Evolutionary conservation across 53 echinoderm and acorn worm genomes (phyloP).

Genomic region (Temnopleurus reevesii): DNA sequence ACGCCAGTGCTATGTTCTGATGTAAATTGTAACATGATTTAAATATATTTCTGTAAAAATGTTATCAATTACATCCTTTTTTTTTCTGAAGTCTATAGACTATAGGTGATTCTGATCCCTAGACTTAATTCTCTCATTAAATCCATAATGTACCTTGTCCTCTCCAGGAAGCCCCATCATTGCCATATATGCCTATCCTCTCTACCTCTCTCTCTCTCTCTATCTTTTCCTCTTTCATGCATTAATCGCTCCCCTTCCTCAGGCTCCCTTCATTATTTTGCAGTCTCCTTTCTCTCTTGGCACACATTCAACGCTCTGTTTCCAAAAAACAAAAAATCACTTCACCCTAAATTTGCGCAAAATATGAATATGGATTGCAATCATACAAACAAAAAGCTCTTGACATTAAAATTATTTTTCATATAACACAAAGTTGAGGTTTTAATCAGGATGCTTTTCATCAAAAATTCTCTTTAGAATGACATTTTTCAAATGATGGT

Average conservation of each 20-base stretch:
- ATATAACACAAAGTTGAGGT: constrained; percentile 24
- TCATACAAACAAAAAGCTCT: neutral
- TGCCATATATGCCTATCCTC: neutral
- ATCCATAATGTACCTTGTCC: no score
- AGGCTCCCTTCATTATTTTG: neutral
- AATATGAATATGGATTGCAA: neutral
- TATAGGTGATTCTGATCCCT: no score
- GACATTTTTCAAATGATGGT: neutral
- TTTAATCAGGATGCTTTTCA: neutral
- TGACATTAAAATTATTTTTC: neutral
- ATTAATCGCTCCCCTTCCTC: no score
- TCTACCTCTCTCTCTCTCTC: neutral
- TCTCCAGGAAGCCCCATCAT: no score
- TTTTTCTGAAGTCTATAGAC: no score
- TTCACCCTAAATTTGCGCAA: neutral
- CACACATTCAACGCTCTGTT: neutral
- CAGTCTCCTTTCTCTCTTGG: neutral
- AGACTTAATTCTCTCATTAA: no score
- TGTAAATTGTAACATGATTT: no score
- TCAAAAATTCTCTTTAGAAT: neutral
- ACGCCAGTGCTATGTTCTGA: no score
- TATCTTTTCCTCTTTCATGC: neutral
- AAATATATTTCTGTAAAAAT: no score
- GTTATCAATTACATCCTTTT: no score
- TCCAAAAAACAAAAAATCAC: neutral